These are phyloP conservation scores for Lagenorhynchus albirostris DNA, from an alignment of 2,113 vertebrate genomes.

Conservation along the genomic window DNA sequence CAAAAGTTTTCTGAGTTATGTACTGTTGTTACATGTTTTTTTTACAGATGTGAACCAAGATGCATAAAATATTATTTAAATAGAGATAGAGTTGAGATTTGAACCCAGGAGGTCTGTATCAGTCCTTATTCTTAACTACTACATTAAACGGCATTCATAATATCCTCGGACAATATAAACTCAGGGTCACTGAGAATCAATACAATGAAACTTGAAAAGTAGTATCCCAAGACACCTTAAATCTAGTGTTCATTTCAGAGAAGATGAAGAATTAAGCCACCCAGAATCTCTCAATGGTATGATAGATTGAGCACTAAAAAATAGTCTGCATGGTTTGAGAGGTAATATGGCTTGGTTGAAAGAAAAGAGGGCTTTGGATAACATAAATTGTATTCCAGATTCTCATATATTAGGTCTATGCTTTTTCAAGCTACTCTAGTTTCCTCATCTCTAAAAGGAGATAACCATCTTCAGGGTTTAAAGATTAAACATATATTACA, in stretches of 20 bases:
- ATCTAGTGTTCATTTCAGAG: neutral
- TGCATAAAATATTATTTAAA: neutral
- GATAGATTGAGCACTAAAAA: neutral
- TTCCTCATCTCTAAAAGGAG: neutral
- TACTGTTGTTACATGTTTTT: neutral
- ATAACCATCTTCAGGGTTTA: neutral
- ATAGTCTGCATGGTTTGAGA: neutral
- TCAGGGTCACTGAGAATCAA: neutral
- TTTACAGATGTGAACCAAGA: neutral
- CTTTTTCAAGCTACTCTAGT: neutral
- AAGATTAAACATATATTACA: neutral
- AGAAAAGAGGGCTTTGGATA: neutral
- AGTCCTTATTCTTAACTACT: neutral
- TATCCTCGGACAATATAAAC: neutral
- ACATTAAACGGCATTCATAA: neutral
- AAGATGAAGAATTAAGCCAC: neutral
- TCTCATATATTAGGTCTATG: neutral
- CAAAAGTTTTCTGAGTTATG: neutral
- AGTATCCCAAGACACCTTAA: neutral
- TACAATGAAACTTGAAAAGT: neutral
- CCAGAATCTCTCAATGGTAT: neutral
- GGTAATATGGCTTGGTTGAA: neutral
- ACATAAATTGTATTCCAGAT: neutral
- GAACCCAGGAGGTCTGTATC: neutral
- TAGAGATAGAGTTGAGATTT: neutral